Evolutionary conservation across 2,113 vertebrate species (phyloP), one percentile per base, ranked within the genome.

Genomic region (Arenaria interpres): DNA sequence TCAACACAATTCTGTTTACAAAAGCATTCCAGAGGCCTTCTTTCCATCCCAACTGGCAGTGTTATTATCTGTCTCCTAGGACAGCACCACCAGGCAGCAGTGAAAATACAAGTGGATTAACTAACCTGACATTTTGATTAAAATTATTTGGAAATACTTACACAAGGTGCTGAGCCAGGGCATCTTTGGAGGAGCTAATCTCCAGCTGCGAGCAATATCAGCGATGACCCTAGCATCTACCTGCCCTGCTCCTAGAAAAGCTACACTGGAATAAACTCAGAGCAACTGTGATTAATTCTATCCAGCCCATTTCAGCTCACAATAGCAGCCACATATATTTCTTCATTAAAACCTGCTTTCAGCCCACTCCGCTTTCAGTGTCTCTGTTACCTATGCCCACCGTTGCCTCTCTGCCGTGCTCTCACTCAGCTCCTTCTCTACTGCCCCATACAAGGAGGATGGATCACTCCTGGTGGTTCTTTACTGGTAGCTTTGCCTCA

Each of bases 351-450:
- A 85, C 21, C 18, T 79, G 23, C 33, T 46, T 41, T 16, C 46
- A 71, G 28, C 12, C 35, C 18, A 9, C 12, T 50, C 27, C 56
- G 22, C 35, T 77, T 30, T 62, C 27, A 39, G 43, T 8, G 4
- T 6, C 73, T 62, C 25, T 4, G 1, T 35, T 16, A 5, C 35
- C 43, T 45, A 15, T 9, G 16, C 7, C 27, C 64, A 37, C 27
- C 13, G 2, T 1, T 25, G 17, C n/a, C 43, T n/a, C 59, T 41
- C 0, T 4, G 25, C n/a, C n/a, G 17, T 50, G 45, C 25, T 54
- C 60, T 41, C 28, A 19, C 66, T 37, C 32, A 33, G 63, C 53
- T 83, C 48, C 51, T 56, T 66, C 28, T 78, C 75, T 63, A 8
- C 37, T 67, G 33, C 9, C 21, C 21, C 39, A 9, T 7, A 12